These are phyloP conservation scores for Hassar affinis DNA, from an alignment of 2,113 vertebrate genomes.

Conservation along the genomic window DNA sequence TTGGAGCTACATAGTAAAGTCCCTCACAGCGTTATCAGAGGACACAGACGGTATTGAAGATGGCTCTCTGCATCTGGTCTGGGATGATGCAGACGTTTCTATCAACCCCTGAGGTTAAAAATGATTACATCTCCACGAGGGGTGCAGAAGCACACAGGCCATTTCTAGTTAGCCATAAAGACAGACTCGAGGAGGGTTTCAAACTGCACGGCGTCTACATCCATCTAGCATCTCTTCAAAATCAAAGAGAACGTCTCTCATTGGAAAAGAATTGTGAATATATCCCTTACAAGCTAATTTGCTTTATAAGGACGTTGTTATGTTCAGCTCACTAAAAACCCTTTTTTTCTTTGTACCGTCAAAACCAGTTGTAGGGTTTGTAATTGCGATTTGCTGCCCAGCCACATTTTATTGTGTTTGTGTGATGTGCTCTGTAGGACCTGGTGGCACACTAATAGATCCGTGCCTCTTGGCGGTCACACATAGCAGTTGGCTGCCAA, in stretches of 20 bases:
- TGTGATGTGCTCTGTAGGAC: slow-evolving; percentile 37
- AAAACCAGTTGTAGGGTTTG: background rate
- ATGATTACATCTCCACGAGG: slow-evolving; percentile 48
- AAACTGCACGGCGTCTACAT: background rate
- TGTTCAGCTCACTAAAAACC: background rate
- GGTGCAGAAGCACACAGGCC: slow-evolving; percentile 29
- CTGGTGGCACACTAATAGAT: slow-evolving; percentile 29
- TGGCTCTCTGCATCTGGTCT: slow-evolving; percentile 18
- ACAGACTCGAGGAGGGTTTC: slow-evolving; percentile 5
- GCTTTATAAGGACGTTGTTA: background rate
- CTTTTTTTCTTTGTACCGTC: background rate
- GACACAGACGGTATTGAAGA: slow-evolving; percentile 21
- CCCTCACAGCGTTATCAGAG: slow-evolving; percentile 22
- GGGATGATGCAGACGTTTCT: slow-evolving; percentile 22
- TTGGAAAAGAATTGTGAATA: background rate
- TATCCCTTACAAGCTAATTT: background rate
- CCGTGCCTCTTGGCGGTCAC: slow-evolving; percentile 12
- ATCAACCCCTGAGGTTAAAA: slow-evolving; percentile 30
- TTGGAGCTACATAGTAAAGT: slow-evolving; percentile 27
- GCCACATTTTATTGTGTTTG: slow-evolving; percentile 18
- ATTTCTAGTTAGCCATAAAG: slow-evolving; percentile 20
- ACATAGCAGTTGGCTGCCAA: slow-evolving; percentile 17
- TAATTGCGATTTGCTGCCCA: background rate
- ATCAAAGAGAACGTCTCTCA: background rate
- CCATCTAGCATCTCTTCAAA: slow-evolving; percentile 1